Conservation (phyloP, 2,888 invertebrate genomes). For the Trichopria drosophilae region DNA sequence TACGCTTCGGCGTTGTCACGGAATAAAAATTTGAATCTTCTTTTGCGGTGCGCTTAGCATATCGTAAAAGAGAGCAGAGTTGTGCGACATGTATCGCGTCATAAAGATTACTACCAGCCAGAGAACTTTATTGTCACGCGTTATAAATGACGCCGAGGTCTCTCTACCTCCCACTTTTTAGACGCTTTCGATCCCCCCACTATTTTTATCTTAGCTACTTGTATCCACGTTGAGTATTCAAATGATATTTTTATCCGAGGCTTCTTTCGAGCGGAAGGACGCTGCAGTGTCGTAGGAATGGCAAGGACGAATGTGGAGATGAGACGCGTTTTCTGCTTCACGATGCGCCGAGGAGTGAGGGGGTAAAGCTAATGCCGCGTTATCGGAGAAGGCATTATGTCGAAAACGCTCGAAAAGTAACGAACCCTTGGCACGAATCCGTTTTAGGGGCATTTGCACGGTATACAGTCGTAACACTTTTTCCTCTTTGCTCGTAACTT, state of each 20-base stretch:
- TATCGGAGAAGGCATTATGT: constrained; percentile 49
- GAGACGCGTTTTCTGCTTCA: background rate
- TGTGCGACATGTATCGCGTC: constrained; percentile 47
- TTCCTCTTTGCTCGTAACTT: constrained; percentile 34
- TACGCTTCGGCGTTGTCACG: constrained; percentile 8
- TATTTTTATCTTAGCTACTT: no score
- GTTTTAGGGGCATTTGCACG: constrained; percentile 44
- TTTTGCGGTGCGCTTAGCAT: constrained; percentile 44
- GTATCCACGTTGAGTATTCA: constrained; percentile 52
- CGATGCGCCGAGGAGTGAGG: constrained; percentile 15
- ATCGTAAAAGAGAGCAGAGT: constrained; percentile 45
- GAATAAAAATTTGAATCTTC: constrained; percentile 41
- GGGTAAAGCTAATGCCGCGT: constrained; percentile 44
- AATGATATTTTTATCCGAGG: constrained; percentile 56
- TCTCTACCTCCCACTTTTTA: constrained; percentile 20
- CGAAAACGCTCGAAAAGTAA: constrained; percentile 44
- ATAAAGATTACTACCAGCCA: constrained; percentile 54
- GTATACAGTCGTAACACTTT: constrained; percentile 39
- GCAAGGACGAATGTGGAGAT: constrained; percentile 29
- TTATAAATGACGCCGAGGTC: constrained; percentile 55
- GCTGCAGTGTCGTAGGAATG: constrained; percentile 35
- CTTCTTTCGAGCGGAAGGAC: constrained; percentile 52
- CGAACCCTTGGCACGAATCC: constrained; percentile 44
- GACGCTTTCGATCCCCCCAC: constrained; percentile 6
- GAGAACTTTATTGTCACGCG: constrained; percentile 56